Evolutionary conservation across 2,888 invertebrate genomes (phyloP).

Genomic region (Ditula angustiorana): DNA sequence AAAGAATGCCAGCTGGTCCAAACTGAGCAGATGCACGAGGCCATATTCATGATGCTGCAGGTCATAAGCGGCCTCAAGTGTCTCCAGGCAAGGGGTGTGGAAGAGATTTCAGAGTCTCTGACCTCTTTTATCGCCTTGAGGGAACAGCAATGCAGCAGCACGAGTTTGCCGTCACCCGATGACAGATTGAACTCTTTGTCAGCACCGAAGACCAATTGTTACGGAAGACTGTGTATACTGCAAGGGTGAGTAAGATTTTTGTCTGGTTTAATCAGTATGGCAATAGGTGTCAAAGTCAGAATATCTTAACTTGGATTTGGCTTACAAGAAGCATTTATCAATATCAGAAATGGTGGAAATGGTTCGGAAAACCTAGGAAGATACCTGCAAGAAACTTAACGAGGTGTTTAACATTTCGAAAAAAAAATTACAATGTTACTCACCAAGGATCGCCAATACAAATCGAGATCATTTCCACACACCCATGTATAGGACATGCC

Average conservation of each 20-base stretch:
- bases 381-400: no score
- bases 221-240: slow-evolving; percentile 89
- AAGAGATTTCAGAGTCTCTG: slow-evolving; percentile 90
- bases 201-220: slow-evolving; percentile 79
- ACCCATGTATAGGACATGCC: no score
- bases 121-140: slow-evolving; percentile 90
- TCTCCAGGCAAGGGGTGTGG: slow-evolving; percentile 93
- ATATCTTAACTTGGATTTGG: no score
- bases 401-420: no score
- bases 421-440: no score
- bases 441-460: no score
- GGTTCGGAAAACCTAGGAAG: no score
- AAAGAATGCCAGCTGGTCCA: slow-evolving; percentile 76
- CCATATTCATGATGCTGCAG: slow-evolving; percentile 92
- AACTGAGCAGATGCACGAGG: slow-evolving; percentile 86
- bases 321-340: no score
- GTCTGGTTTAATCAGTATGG: slow-evolving; percentile 22
- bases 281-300: no score
- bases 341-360: no score
- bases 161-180: slow-evolving; percentile 64
- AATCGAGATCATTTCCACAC: no score
- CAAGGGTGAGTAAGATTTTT: slow-evolving; percentile 87
- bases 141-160: slow-evolving; percentile 73
- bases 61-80: slow-evolving; percentile 93
- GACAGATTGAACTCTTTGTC: slow-evolving; percentile 77